Evolutionary conservation across 2,888 invertebrate species (phyloP), one percentile per base, ranked within the genome.

Genomic region (Muschampia plurimacula): DNA sequence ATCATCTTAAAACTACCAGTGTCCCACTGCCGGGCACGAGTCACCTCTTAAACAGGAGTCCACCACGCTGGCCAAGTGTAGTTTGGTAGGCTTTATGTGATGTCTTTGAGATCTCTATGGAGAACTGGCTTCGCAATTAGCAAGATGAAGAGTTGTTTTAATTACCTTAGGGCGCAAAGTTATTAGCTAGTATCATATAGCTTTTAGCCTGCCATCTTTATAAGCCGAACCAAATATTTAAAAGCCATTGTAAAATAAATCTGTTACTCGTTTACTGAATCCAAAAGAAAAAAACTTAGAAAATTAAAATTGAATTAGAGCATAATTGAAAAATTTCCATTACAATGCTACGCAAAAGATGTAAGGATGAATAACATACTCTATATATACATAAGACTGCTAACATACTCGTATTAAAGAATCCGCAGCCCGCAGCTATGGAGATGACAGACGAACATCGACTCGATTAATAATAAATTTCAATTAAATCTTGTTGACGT

Each of bases 401-500:
- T 49, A 52, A 66, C 66, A 52, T 15, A 49, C 15, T 36, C 2
- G 32, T 8, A 66, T n/a, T 28, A 10, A 22, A 57, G 22, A 65
- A 65, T 65, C 52, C 49, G 65, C 36, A 15, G 32, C n/a, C 49
- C 9, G 22, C 9, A 9, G 22, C 8, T 15, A 9, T 55, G 66
- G 66, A 66, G 55, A 66, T 66, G 66, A 66, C 66, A 22, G 8
- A 15, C 52, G 55, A 32, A 13, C 41, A 46, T 64, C 8, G 67
- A 59, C 59, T 39, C 67, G 67, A 67, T 67, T 67, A 67, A 67
- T 67, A 67, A 67, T 67, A 59, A 67, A 67, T 67, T 67, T 67
- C 59, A 67, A 67, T 67, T 67, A 67, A 67, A 67, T 39, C 15
- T 9, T 39, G 62, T 39, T 62, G 62, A 39, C 62, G 39, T n/a